Evolutionary conservation across 2,888 invertebrate genomes (phyloP).

Genomic region (Drosophila prolongata): DNA sequence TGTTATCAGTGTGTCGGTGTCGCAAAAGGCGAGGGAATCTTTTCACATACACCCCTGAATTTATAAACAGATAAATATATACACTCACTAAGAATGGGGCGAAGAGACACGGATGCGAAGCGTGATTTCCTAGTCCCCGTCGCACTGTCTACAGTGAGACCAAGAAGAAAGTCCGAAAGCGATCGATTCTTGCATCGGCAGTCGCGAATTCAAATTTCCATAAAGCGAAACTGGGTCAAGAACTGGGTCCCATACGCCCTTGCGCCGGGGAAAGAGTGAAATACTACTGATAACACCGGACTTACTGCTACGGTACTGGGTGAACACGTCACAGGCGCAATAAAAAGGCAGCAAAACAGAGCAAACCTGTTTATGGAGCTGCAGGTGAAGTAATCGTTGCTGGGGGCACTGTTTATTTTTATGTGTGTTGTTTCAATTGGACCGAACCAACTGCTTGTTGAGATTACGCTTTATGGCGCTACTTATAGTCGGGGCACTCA

Average conservation of each 20-base stretch:
- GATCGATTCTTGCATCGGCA: slow-evolving; percentile 2
- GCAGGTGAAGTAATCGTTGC: slow-evolving; percentile 30
- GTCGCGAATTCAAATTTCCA: slow-evolving; percentile 2
- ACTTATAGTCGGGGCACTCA: slow-evolving; percentile 21
- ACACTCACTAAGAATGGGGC: slow-evolving; percentile 16
- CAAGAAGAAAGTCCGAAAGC: neutral
- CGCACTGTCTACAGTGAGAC: slow-evolving; percentile 5
- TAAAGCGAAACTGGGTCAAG: slow-evolving; percentile 26
- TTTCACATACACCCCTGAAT: slow-evolving; percentile 6
- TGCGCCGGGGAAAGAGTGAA: slow-evolving; percentile 2
- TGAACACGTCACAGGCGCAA: slow-evolving; percentile 18
- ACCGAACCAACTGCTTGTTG: slow-evolving; percentile 27
- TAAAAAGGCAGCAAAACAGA: slow-evolving; percentile 17
- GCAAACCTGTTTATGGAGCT: slow-evolving; percentile 24
- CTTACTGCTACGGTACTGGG: slow-evolving; percentile 10
- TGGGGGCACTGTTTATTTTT: slow-evolving; percentile 32
- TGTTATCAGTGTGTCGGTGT: slow-evolving; percentile 10
- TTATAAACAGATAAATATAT: slow-evolving; percentile 23
- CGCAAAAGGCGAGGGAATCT: neutral
- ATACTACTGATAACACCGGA: slow-evolving; percentile 24
- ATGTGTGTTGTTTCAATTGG: slow-evolving; percentile 33
- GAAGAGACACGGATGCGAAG: slow-evolving; percentile 21
- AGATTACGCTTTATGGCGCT: slow-evolving; percentile 37
- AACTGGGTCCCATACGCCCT: slow-evolving; percentile 13
- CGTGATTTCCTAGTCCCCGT: slow-evolving; percentile 25